phyloP scores from a whole-genome alignment of 2,888 invertebrate genomes.

The Barypeithes pellucidus region DNA sequence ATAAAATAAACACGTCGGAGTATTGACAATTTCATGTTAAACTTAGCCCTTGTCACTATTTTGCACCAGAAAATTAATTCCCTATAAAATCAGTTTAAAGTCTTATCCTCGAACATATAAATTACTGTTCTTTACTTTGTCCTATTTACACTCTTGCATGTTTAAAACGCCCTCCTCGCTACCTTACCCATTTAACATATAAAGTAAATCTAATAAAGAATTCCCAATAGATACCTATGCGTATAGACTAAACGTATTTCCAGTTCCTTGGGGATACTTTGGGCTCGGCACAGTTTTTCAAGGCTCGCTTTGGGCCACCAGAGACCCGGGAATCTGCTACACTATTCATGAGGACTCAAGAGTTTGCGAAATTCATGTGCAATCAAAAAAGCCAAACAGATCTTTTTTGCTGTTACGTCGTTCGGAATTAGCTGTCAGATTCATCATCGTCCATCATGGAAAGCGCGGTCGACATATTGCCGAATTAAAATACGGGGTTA shows the following conservation, averaged over 20 bases:
- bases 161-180: background rate
- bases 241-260: conserved; percentile 39
- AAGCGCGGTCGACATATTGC: conserved; percentile 16
- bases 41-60: too few relatives aligned
- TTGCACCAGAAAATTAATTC: too few relatives aligned
- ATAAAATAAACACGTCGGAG: too few relatives aligned
- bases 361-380: conserved; percentile 44
- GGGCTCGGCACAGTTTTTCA: conserved; percentile 33
- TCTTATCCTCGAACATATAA: background rate
- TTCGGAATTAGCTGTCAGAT: conserved; percentile 38
- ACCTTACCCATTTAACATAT: conserved; percentile 21
- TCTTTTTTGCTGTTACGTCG: conserved; percentile 30
- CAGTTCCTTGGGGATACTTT: conserved; percentile 34
- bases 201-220: conserved; percentile 39
- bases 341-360: conserved; percentile 40
- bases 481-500: conserved; percentile 2
- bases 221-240: conserved; percentile 32
- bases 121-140: background rate
- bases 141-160: conserved; percentile 11
- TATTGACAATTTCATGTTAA: too few relatives aligned
- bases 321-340: conserved; percentile 33
- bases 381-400: conserved; percentile 40
- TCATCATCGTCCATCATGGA: conserved; percentile 36
- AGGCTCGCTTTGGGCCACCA: conserved; percentile 18
- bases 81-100: background rate